A percentile compares a stretch with the other conserved stretches of the same genome.
phyloP scores from a whole-genome alignment of 2,113 vertebrate genomes.

The Rhineura floridana region DNA sequence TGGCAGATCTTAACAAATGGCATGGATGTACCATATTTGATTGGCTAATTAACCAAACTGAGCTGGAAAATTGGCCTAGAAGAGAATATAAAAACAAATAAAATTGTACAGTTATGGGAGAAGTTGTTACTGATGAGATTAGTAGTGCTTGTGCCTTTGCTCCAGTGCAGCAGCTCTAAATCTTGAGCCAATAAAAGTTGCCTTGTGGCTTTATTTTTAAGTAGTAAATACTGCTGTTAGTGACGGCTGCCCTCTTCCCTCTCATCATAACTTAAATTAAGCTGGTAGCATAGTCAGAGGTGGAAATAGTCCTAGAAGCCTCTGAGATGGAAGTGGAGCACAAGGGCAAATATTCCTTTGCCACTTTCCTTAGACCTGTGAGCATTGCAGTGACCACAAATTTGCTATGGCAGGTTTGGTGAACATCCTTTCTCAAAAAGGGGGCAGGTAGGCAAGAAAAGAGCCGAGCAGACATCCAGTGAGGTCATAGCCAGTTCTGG shows the following conservation, averaged over 20 bases:
- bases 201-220: not conserved
- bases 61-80: not conserved
- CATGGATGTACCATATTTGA: not conserved
- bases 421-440: not conserved
- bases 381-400: not conserved
- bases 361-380: not conserved
- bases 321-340: not conserved
- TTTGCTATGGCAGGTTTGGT: not conserved
- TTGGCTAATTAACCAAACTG: not conserved
- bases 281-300: not conserved
- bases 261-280: not conserved
- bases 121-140: not conserved
- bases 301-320: not conserved
- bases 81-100: not conserved
- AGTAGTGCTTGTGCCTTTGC: not conserved
- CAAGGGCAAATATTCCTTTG: not conserved
- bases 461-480: not conserved
- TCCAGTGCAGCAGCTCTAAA: not conserved
- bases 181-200: not conserved
- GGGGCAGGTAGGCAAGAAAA: not conserved
- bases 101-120: not conserved
- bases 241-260: not conserved
- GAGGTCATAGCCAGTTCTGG: not conserved
- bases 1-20: not conserved
- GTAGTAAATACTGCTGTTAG: not conserved